Percentiles rank a stretch among this genome's conserved stretches.
These are phyloP conservation scores for Magallana gigas DNA, from an alignment of 1,140 invertebrate species.

Conservation along the genomic window DNA sequence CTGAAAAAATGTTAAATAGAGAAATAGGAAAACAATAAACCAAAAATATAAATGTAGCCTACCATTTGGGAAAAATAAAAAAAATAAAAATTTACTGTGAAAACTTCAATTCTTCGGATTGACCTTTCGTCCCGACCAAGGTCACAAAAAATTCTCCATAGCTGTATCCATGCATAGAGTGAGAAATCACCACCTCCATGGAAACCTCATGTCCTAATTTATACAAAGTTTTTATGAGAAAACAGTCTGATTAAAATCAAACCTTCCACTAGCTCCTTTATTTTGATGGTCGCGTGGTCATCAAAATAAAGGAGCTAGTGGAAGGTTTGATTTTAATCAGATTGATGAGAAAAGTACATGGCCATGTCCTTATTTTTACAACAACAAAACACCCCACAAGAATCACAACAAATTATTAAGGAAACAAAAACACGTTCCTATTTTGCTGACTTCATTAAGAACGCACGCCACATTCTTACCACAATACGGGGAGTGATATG, in stretches of 20 bases:
- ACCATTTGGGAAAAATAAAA: not conserved
- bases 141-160: conserved; percentile 67
- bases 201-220: conserved; percentile 58
- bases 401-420: too few species aligned
- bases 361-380: too few species aligned
- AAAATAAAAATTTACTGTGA: conserved; percentile 59
- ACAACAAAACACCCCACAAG: too few species aligned
- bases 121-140: conserved; percentile 59
- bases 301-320: too few species aligned
- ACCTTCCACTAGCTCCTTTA: too few species aligned
- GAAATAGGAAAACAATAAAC: not conserved
- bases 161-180: conserved; percentile 35
- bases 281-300: too few species aligned
- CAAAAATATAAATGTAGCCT: not conserved
- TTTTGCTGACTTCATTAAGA: too few species aligned
- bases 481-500: conserved; percentile 62
- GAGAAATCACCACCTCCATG: conserved; percentile 62
- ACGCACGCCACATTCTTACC: conserved; percentile 48
- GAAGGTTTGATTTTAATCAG: too few species aligned
- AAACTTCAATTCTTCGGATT: conserved; percentile 63
- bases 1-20: not conserved
- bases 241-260: too few species aligned
- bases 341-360: too few species aligned
- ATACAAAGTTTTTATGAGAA: too few species aligned
- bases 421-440: too few species aligned